Conservation (phyloP, 2,797 vertebrate species). For the Acanthurus tractus region DNA sequence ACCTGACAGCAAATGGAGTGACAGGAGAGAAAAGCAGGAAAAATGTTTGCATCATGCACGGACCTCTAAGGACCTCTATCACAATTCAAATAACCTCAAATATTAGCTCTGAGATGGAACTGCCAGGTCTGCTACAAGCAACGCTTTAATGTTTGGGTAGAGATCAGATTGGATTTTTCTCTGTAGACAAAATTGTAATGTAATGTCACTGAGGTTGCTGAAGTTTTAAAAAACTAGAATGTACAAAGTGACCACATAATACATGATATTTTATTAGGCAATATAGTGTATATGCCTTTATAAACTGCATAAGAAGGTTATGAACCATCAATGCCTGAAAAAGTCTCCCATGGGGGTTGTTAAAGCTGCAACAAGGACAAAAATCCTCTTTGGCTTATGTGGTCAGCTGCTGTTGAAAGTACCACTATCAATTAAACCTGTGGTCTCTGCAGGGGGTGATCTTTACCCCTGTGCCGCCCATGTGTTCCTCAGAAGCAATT, state of each 20-base stretch:
- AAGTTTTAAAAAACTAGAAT: not conserved
- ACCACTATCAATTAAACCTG: not conserved
- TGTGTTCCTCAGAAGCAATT: slow-evolving; percentile 14
- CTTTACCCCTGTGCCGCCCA: slow-evolving; percentile 1
- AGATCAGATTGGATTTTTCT: slow-evolving; percentile 15
- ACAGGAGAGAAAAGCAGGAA: not conserved
- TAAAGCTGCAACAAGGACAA: not conserved
- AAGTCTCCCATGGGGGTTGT: not conserved
- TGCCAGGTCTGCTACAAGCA: not conserved
- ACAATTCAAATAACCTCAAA: not conserved
- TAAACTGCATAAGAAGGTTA: not conserved
- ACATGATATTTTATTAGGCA: not conserved
- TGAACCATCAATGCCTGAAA: not conserved
- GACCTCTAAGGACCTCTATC: not conserved
- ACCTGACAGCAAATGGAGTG: not conserved
- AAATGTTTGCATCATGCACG: not conserved
- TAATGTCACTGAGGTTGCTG: not conserved
- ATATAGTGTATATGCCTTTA: not conserved
- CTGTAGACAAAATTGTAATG: not conserved
- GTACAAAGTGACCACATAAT: not conserved
- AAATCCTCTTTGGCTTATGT: not conserved
- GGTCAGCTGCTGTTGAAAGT: not conserved
- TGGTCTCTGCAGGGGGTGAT: slow-evolving; percentile 8
- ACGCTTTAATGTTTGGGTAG: slow-evolving; percentile 5
- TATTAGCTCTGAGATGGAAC: not conserved